Evolutionary conservation across 2,113 vertebrate species (phyloP), one percentile per base, ranked within the genome.

Genomic region (Tretioscincus oriximinensis): DNA sequence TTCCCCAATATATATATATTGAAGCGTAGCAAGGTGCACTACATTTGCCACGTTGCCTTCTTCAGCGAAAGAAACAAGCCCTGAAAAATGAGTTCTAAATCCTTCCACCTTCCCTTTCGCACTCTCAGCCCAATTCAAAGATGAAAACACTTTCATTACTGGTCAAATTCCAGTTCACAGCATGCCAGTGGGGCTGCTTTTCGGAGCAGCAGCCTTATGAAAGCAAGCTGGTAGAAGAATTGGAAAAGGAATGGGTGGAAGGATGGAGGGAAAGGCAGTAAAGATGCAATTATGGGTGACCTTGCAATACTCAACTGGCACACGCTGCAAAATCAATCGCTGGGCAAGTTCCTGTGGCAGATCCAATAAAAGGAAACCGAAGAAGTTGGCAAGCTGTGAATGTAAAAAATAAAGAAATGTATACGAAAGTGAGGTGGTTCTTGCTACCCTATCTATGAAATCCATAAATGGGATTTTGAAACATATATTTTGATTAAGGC

Each of bases 221-320:
- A 26, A 84, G 47, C 71, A 80, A 81, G 73, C 65, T 79, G 28
- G 61, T 51, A 81, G 47, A 81, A 28, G 65, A 10, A 84, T 20
- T 81, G 65, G 76, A 71, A 9, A 5, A 47, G 41, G 29, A 45
- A 41, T 21, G 2, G 2, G 9, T 2, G 54, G 1, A 45, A 6
- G 26, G 11, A 35, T 51, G 7, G 69, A 18, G 71, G 26, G 75
- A 60, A n/a, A 81, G 77, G 83, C 77, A 54, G 79, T 84, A 29
- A 82, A 87, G 68, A 82, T 81, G 88, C 69, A 90, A 85, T 90
- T 92, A 85, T 85, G 81, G 89, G 84, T 90, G 89, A 90, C 86
- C 82, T 91, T 92, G 89, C n/a, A 79, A 76, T 88, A 77, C 21
- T 77, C 82, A 86, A 69, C 77, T 85, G 83, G 63, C 70, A 88